Evolutionary conservation across 2,888 invertebrate genomes (phyloP), one percentile per base, ranked within the genome.

Genomic region (Nebria brevicollis): DNA sequence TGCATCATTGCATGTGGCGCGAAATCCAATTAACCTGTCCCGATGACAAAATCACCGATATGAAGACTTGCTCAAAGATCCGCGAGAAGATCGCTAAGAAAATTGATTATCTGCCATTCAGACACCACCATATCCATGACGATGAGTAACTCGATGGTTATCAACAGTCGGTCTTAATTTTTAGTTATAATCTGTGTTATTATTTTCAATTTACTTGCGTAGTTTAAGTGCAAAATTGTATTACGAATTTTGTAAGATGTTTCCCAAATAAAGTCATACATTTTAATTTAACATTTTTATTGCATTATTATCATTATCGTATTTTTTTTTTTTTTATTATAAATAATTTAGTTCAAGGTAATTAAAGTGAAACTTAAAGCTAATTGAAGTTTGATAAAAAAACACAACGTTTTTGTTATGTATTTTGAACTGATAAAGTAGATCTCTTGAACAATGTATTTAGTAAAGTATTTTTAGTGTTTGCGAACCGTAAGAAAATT

Each of bases 11-110:
- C 83, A 81, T 89, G 74, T 89, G 88, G 85, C 86, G 85, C 82
- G 87, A 89, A 84, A 84, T 89, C 82, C 89, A 89, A 84, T 84
- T 89, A 34, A 86, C 84, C 74, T 89, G 89, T 83, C 89, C 89
- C 15, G 87, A 86, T 70, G 88, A 89, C 78, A 85, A 87, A 83
- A 88, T 89, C 79, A 88, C 87, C 82, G 88, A 89, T 82, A 84
- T 86, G 77, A 86, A 86, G 77, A 83, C 85, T 65, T 89, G 89
- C 81, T 83, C 85, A 41, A 87, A 85, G 81, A 85, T 89, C 80
- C 86, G 86, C 70, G 88, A 88, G 65, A 86, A 86, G 79, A 84
- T 88, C 64, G 13, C 54, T 8, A 86, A 86, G 83, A 86, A 86
- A 76, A 84, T 84, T 54, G 85, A 85, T 42, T 79, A 70, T 26